Conservation (phyloP, 2,113 vertebrate genomes). For the Perca fluviatilis region DNA sequence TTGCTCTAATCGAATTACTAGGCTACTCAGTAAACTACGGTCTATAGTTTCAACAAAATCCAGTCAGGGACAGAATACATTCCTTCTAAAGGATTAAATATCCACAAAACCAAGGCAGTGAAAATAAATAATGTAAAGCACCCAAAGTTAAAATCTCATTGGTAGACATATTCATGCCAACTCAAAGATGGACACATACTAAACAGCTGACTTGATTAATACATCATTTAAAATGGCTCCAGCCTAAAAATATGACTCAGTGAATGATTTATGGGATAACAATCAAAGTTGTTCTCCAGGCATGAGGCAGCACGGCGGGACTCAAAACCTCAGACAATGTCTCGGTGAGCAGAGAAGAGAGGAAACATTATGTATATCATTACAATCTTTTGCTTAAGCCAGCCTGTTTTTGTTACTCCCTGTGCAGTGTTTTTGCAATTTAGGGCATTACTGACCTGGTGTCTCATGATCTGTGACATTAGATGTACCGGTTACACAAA, state of each 20-base stretch:
- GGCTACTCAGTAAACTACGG: too few species aligned
- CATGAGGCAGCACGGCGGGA: slow-evolving; percentile 44
- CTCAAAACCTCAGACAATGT: slow-evolving; percentile 44
- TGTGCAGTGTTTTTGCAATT: slow-evolving; percentile 4
- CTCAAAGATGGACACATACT: slow-evolving; percentile 25
- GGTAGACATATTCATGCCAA: slow-evolving; percentile 32
- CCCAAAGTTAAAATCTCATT: slow-evolving; percentile 42
- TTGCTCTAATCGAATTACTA: not conserved
- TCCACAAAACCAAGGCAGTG: slow-evolving; percentile 32
- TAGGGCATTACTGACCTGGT: slow-evolving; percentile 6
- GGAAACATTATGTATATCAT: not conserved
- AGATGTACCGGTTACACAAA: not conserved
- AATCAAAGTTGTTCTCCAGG: slow-evolving; percentile 68
- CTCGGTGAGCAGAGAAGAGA: slow-evolving; percentile 36
- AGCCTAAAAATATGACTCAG: slow-evolving; percentile 65
- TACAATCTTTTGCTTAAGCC: not conserved
- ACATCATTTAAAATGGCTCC: slow-evolving; percentile 59
- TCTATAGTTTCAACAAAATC: not conserved
- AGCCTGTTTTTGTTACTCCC: not conserved
- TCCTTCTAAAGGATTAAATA: slow-evolving; percentile 5
- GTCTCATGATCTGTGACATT: slow-evolving; percentile 17
- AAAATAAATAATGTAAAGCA: slow-evolving; percentile 53
- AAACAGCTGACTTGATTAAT: slow-evolving; percentile 57
- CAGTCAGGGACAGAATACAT: not conserved
- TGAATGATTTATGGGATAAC: slow-evolving; percentile 73